Conservation (phyloP, 2,797 vertebrate genomes). For the Luscinia luscinia region DNA sequence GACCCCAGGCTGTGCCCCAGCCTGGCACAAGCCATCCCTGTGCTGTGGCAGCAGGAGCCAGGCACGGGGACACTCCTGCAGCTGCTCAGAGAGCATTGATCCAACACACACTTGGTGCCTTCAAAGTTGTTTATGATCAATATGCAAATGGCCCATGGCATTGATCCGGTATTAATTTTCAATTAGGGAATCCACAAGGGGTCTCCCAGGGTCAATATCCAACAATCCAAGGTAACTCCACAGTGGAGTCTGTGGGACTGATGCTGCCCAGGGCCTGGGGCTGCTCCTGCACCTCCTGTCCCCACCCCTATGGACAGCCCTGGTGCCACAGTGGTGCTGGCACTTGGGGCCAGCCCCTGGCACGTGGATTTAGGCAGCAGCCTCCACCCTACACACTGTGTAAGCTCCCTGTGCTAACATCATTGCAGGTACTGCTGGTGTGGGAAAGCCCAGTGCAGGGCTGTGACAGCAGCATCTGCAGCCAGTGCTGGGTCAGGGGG, state of each 20-base stretch:
- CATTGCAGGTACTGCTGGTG: rapidly evolving
- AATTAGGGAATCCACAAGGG: constrained; percentile 99
- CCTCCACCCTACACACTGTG: rapidly evolving
- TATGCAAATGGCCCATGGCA: constrained; percentile 98
- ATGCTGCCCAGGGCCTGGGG: constrained; percentile 3
- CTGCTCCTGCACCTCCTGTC: neutral
- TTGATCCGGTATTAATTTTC: constrained; percentile 99
- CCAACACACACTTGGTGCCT: constrained; percentile 93
- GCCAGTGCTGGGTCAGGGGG: rapidly evolving
- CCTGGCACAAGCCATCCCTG: rapidly evolving
- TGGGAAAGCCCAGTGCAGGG: rapidly evolving
- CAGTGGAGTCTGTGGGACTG: neutral
- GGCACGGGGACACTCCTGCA: constrained; percentile 80
- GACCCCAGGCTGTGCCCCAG: rapidly evolving
- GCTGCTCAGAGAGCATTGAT: constrained; percentile 94
- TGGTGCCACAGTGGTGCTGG: neutral
- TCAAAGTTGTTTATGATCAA: constrained; percentile 99
- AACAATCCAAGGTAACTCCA: constrained; percentile 88
- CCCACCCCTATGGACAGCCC: neutral
- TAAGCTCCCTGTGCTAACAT: neutral
- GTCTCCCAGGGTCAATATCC: constrained; percentile 95
- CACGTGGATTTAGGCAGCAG: neutral
- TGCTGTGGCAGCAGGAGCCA: constrained; percentile 78
- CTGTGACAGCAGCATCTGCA: neutral
- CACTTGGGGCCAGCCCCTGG: neutral